Evolutionary conservation across 2,113 vertebrate species (phyloP), one percentile per base, ranked within the genome.

Genomic region (Andinoacara biseriatus): DNA sequence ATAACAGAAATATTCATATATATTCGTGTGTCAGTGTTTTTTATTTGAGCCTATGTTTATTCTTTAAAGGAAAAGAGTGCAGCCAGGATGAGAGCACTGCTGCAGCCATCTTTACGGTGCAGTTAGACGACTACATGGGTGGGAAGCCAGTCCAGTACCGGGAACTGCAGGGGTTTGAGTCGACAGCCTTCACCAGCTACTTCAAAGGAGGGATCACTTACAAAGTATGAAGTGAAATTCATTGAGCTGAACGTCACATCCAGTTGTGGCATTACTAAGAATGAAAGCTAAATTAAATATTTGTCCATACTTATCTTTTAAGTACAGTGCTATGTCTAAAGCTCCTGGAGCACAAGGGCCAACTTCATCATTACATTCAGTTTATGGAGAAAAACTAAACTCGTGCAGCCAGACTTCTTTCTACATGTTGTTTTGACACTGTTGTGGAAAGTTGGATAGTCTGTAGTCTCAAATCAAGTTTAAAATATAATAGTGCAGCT

Each of bases 151-250:
- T 98, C 49, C 97, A 98, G 90, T 96, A 94, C 3, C 93, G 97
- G 86, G 98, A 99, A 88, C 92, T 97, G 46, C 97, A 99, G 87
- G 97, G 96, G 33, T 93, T 94, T 1, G 97, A 99, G 81, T 97
- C 97, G 11, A 97, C 95, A 1, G 93, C 95, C 11, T 99, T 99
- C 87, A 95, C 97, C 84, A 88, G 96, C 77, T 97, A 97, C 91
- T 98, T 98, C 94, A 98, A 96, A 94, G 96, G 96, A 78, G 97
- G 97, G 38, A 95, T 99, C 90, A 98, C 97, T 26, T 98, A 98
- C 90, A 97, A 97, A 95, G 98, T 98, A 94, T 1, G 61, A 20
- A 18, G 43, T 20, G 3, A 3, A 67, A 54, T 85, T 54, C 15
- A 11, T 6, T 0, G 17, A 49, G 62, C 18, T 35, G 7, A 31